phyloP scores from a whole-genome alignment of 2,888 invertebrate species.

The Chymomyza fuscimana region DNA sequence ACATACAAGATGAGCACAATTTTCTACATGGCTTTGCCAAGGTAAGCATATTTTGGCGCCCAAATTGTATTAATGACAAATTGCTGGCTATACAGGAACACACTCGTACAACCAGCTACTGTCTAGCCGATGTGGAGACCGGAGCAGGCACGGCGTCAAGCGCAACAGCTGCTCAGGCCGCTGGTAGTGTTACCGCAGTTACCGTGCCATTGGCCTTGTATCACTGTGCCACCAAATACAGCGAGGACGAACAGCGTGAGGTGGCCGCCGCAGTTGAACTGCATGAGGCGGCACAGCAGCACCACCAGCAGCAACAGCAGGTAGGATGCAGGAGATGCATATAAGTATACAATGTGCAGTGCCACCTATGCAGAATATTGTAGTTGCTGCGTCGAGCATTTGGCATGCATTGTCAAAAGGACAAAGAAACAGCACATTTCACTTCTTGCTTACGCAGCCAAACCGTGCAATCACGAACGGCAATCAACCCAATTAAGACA shows the following conservation, averaged over 20 bases:
- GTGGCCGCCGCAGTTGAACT: slow-evolving; percentile 48
- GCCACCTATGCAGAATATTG: too few species aligned
- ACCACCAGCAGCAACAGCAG: slow-evolving; percentile 33
- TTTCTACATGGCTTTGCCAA: slow-evolving; percentile 73
- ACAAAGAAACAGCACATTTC: too few species aligned
- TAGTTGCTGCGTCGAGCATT: too few species aligned
- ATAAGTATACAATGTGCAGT: too few species aligned
- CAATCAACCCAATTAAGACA: too few species aligned
- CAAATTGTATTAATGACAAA: not conserved
- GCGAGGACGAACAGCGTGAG: slow-evolving; percentile 67
- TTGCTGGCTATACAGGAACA: slow-evolving; percentile 52
- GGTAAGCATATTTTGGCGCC: slow-evolving; percentile 42
- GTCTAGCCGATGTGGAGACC: slow-evolving; percentile 69
- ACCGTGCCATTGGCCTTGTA: slow-evolving; percentile 62
- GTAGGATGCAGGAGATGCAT: too few species aligned
- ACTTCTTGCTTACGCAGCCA: too few species aligned
- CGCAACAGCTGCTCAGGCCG: slow-evolving; percentile 29
- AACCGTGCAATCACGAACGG: too few species aligned
- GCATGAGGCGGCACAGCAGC: slow-evolving; percentile 42
- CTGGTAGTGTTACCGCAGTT: slow-evolving; percentile 44
- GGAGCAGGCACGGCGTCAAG: slow-evolving; percentile 38
- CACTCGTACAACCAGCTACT: slow-evolving; percentile 64
- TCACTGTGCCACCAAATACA: slow-evolving; percentile 60
- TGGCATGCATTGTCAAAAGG: too few species aligned
- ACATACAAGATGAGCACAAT: slow-evolving; percentile 77